Evolutionary conservation across 1,140 invertebrate species (phyloP).

Genomic region (Neodiprion virginianus): DNA sequence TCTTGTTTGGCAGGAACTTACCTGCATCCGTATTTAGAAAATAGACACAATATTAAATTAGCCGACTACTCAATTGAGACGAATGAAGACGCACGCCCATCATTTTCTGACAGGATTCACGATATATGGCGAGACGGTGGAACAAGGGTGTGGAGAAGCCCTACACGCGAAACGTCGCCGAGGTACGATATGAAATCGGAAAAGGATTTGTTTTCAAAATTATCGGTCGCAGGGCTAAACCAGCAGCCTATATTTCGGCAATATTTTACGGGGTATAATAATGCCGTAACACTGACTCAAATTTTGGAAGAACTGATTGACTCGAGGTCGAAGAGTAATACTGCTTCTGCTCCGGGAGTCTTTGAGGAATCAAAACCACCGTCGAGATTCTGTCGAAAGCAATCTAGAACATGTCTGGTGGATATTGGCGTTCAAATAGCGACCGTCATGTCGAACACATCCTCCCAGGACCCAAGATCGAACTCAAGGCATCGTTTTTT

Average conservation of each 20-base stretch:
- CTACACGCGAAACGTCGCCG: background rate
- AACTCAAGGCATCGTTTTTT: background rate
- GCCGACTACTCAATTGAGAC: background rate
- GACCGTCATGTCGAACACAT: background rate
- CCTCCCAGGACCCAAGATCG: background rate
- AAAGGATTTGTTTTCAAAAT: background rate
- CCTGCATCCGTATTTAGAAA: background rate
- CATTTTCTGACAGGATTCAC: slow-evolving; percentile 25
- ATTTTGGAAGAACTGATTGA: slow-evolving; percentile 14
- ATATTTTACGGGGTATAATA: slow-evolving; percentile 1
- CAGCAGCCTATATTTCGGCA: background rate
- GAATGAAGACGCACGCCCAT: slow-evolving; percentile 10
- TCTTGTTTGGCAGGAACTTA: background rate
- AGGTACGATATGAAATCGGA: background rate
- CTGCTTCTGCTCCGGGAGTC: background rate
- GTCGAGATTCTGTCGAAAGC: background rate
- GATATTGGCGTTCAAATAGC: background rate
- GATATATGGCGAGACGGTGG: slow-evolving; percentile 22
- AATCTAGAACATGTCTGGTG: background rate
- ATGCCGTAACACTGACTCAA: slow-evolving; percentile 6
- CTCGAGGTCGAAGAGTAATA: background rate
- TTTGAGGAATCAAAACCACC: background rate
- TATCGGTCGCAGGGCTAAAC: slow-evolving; percentile 3
- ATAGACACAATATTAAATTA: background rate
- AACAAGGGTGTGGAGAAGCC: background rate